phyloP scores from a whole-genome alignment of 2,888 invertebrate species.

The Colletes collaris region DNA sequence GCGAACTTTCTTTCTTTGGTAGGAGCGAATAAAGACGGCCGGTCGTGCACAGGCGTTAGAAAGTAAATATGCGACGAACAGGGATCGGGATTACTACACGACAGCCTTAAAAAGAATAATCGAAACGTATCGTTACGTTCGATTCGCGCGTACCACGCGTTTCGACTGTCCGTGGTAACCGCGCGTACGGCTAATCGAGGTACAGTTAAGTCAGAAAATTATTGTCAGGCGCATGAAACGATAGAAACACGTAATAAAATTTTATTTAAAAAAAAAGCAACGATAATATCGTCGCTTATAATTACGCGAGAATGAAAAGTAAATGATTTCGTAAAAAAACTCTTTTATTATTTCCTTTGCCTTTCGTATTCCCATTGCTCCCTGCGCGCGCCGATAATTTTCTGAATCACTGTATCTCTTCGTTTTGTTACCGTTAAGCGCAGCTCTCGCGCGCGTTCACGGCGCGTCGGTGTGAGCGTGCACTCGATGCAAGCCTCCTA shows the following conservation, averaged over 20 bases:
- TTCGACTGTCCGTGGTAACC: constrained; percentile 31
- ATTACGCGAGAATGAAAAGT: too few relatives aligned
- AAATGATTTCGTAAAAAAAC: too few relatives aligned
- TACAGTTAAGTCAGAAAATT: constrained; percentile 7
- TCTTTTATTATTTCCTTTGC: too few relatives aligned
- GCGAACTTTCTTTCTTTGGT: neutral
- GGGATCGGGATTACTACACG: neutral
- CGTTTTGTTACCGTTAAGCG: constrained; percentile 64
- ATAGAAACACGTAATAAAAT: too few relatives aligned
- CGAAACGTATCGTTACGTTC: constrained; percentile 14
- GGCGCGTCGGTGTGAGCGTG: neutral
- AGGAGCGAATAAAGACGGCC: neutral
- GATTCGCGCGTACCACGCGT: constrained; percentile 14
- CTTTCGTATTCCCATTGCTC: too few relatives aligned
- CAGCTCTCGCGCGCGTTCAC: constrained; percentile 4
- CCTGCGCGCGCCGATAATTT: too few relatives aligned
- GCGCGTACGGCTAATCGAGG: constrained; percentile 35
- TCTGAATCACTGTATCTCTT: constrained; percentile 22
- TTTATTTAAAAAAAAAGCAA: too few relatives aligned
- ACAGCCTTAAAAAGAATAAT: constrained; percentile 30
- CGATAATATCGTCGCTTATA: too few relatives aligned
- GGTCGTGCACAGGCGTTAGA: neutral
- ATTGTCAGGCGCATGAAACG: too few relatives aligned
- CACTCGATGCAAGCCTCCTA: constrained; percentile 25
- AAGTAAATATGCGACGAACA: neutral